Evolutionary conservation across 1,140 invertebrate species (phyloP), one percentile per base, ranked within the genome.

Genomic region (Micrasema minimum): DNA sequence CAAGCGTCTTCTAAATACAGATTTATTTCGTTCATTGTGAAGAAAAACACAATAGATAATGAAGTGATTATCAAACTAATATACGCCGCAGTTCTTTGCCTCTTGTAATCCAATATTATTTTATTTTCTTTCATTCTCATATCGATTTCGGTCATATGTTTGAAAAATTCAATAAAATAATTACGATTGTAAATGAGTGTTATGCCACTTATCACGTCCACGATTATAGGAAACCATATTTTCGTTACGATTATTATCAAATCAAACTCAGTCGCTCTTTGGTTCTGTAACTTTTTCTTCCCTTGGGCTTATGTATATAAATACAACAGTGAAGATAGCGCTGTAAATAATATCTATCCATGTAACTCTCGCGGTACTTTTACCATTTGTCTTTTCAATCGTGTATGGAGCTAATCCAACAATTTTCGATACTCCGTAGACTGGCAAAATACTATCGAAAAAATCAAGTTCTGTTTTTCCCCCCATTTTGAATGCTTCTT

Each of bases 331-430:
- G 10, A 66, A 16, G 4, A n/a, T 12, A 20, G 53, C 18, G 41
- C 61, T 65, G 41, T 37, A 65, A 18, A 59, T 14, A 7, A 46
- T 57, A 37, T 66, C 53, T 37, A 3, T 45, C 35, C 41, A 43
- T 6, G 9, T 41, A 38, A 38, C 35, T 48, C 26, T 18, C 12
- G 35, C 12, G 3, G 1, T 18, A n/a, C 35, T 45, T 10, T 46
- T 59, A 1, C 57, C 62, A 7, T 71, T 48, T 31, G 57, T 66
- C 46, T 66, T 53, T 12, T 1, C n/a, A 20, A 71, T 57, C 1
- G 69, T 48, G 46, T 50, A 67, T 1, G 70, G 70, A 41, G 70
- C 64, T 22, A 72, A 22, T 12, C 62, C 70, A 22, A 66, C 41
- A 10, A 66, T 2, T 41, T 66, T 59, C 1, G 64, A 66, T 18